Evolutionary conservation across 1,140 invertebrate genomes (phyloP), one percentile per base, ranked within the genome.

Genomic region (Proctacanthus coquilletti): DNA sequence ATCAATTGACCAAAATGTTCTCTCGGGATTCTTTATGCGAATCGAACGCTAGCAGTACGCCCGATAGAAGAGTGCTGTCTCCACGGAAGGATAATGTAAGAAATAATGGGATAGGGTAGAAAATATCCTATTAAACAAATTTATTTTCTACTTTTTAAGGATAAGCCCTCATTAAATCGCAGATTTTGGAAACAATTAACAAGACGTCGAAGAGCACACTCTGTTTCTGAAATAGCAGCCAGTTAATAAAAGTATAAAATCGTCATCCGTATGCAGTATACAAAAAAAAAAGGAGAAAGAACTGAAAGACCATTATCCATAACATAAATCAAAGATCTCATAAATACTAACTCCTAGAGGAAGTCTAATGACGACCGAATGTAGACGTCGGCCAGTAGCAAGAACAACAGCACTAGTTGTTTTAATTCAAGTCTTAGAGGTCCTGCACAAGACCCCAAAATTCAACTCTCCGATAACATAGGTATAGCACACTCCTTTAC

Each of bases 161-260:
- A 68, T 42, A 68, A 66, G 49, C 66, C 64, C 42, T 57, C 49
- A 54, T 41, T 60, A 36, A 66, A 70, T 46, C 57, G 66, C 36
- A 56, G 66, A 40, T 61, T 70, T 40, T 69, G 66, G 66, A 69
- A 65, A 44, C 66, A 70, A 42, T 54, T 70, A 41, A 68, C 62
- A 35, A 68, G 63, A 57, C 51, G 67, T 45, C 55, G 66, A 45
- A 55, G 64, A 50, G 53, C 57, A 42, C 54, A 58, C 27, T 57
- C 56, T 32, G 50, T 60, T 29, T 60, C 57, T 39, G 54, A 60
- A 36, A 49, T 60, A 45, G 5, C 30, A 32, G 13, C 30, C 8
- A 32, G 30, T 32, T 32, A 32, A 32, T 32, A 32, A 8, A 25
- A 25, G n/a, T 8, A n/a, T n/a, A n/a, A n/a, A n/a, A n/a, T n/a